Evolutionary conservation across 2,888 invertebrate genomes (phyloP), one percentile per base, ranked within the genome.

Genomic region (Drosophila bunnanda): DNA sequence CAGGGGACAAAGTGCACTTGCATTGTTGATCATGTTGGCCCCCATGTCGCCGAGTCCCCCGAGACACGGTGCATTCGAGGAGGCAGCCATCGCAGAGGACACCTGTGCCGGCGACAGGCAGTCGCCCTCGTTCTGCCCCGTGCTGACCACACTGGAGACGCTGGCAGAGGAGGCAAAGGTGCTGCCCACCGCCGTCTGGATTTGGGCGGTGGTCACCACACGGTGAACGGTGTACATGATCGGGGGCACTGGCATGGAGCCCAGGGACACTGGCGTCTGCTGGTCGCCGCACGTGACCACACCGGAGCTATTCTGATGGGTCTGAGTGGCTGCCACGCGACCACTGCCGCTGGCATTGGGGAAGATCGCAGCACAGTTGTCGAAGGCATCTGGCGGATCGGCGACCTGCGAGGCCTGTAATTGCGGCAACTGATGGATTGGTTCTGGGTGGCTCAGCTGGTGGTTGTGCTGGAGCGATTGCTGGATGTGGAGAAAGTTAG

Each of bases 201-300:
- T 91, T 80, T 92, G 92, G 56, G 92, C 91, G 48, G 92, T 92
- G 57, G 92, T 92, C 57, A 92, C 92, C 69, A 92, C 92, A 32
- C 92, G 90, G 79, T 92, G 92, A 58, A 92, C 92, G 22, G 92
- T 92, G 72, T 92, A 92, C 82, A 92, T 80, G 64, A 92, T 83
- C 20, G 92, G 92, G 56, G 91, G 90, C 70, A 87, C 84, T 70
- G 90, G 84, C 71, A 88, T 85, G 66, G 84, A 68, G 43, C 78
- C 82, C 56, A 81, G 54, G 3, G 80, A 73, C 8, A 76, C 74
- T 41, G 90, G 79, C 53, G 89, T 71, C 52, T 82, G 75, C 9
- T 75, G 79, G 28, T 83, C 85, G 57, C 82, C 82, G 53, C 85
- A 82, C 8, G 77, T 55, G 9, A 55, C 64, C 43, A 52, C 73